Conservation (phyloP, 2,888 invertebrate species). For the Oscheius sp. region DNA sequence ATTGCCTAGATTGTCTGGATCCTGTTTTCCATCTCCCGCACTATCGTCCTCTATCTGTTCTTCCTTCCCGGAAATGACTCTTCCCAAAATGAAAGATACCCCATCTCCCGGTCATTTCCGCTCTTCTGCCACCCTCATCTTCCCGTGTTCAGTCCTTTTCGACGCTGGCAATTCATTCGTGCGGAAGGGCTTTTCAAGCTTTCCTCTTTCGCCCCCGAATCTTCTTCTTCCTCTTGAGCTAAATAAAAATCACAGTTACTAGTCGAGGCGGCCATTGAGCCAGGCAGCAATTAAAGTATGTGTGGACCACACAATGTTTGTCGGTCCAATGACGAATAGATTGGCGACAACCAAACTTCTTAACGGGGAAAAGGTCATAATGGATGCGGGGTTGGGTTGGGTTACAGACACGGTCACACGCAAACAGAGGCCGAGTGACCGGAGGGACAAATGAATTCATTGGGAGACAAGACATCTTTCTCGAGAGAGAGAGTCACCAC, state of each 20-base stretch:
- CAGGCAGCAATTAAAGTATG: constrained; percentile 13
- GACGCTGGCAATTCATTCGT: constrained; percentile 8
- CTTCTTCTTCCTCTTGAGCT: too few relatives aligned
- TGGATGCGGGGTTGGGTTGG: constrained; percentile 7
- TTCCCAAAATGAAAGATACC: constrained; percentile 5
- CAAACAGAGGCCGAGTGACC: neutral
- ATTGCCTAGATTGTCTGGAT: neutral
- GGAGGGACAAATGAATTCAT: too few relatives aligned
- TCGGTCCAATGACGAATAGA: constrained; percentile 2
- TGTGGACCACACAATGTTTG: neutral
- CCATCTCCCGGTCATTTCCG: constrained; percentile 1
- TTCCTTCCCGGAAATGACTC: constrained; percentile 2
- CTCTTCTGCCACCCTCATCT: neutral
- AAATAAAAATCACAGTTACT: constrained; percentile 3
- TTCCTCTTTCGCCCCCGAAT: neutral
- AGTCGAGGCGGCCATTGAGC: neutral
- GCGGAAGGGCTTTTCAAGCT: constrained; percentile 27
- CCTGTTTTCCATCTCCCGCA: neutral
- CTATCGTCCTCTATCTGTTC: neutral
- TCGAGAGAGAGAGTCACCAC: neutral
- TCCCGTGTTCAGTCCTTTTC: constrained; percentile 8
- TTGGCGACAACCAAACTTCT: constrained; percentile 13
- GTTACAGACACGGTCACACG: constrained; percentile 1
- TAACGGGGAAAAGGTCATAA: neutral
- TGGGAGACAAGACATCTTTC: neutral